phyloP scores from a whole-genome alignment of 2,888 invertebrate genomes.

The Tryphoninae sp. region DNA sequence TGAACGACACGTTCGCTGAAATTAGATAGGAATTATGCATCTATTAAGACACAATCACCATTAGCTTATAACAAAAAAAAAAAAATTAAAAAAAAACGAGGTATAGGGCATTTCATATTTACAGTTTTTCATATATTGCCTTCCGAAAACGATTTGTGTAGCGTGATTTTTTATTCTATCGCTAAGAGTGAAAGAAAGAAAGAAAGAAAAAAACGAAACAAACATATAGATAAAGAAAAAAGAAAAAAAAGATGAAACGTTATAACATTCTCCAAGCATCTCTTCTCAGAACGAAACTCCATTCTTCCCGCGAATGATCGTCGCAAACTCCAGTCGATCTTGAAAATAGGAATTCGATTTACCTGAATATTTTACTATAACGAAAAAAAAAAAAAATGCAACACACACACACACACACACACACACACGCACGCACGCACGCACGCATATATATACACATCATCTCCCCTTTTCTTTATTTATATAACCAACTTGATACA shows the following conservation, averaged over 20 bases:
- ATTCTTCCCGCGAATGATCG: conserved; percentile 73
- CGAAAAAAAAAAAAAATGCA: conserved; percentile 44
- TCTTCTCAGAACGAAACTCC: conserved; percentile 70
- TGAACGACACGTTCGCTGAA: conserved; percentile 70
- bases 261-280: conserved; percentile 61
- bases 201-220: conserved; percentile 16
- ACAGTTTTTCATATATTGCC: conserved; percentile 73
- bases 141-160: conserved; percentile 75
- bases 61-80: conserved; percentile 74
- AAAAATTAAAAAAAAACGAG: conserved; percentile 58
- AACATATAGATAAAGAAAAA: conserved; percentile 26
- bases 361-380: conserved; percentile 60
- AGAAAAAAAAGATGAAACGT: conserved; percentile 30
- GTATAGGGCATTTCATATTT: conserved; percentile 77
- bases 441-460: conserved; percentile 31
- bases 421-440: conserved; percentile 10
- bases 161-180: conserved; percentile 69
- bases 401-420: conserved; percentile 56
- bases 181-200: conserved; percentile 30
- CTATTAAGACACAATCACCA: conserved; percentile 75
- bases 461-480: conserved; percentile 37
- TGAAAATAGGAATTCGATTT: conserved; percentile 55
- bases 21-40: conserved; percentile 74
- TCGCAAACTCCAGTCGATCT: conserved; percentile 65
- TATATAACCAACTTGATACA: conserved; percentile 47